Percentiles rank a stretch among this genome's conserved stretches.
Conservation (phyloP, 2,113 vertebrate species). For the Micromys minutus region DNA sequence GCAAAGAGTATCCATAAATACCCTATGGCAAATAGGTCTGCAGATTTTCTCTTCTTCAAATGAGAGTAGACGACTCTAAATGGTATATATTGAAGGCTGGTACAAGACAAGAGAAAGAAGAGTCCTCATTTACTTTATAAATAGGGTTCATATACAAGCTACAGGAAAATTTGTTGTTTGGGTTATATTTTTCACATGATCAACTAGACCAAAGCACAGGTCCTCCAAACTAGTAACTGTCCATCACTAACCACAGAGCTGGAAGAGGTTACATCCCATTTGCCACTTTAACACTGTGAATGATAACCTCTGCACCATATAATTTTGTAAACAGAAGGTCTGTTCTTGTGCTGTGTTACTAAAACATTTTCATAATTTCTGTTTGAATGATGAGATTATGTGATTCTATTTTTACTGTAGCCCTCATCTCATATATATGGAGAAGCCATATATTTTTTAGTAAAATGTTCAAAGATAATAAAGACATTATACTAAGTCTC, state of each 20-base stretch:
- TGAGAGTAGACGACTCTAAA: background rate
- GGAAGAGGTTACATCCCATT: background rate
- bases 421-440: background rate
- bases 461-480: background rate
- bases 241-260: background rate
- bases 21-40: background rate
- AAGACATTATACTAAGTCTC: background rate
- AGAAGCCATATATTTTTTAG: background rate
- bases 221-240: background rate
- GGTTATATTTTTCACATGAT: conserved; percentile 46
- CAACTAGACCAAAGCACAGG: conserved; percentile 5
- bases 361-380: conserved; percentile 18
- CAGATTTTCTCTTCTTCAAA: background rate
- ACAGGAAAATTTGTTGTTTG: background rate
- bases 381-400: background rate
- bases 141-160: background rate
- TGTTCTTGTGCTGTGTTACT: background rate
- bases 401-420: background rate
- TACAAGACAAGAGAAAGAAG: background rate
- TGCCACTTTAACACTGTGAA: background rate
- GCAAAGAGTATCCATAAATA: background rate
- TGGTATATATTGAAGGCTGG: background rate
- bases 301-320: background rate
- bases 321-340: background rate
- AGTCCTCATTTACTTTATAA: conserved; percentile 34